These are phyloP conservation scores for Cepphus grylle DNA, from an alignment of 2,113 vertebrate species.

Conservation along the genomic window DNA sequence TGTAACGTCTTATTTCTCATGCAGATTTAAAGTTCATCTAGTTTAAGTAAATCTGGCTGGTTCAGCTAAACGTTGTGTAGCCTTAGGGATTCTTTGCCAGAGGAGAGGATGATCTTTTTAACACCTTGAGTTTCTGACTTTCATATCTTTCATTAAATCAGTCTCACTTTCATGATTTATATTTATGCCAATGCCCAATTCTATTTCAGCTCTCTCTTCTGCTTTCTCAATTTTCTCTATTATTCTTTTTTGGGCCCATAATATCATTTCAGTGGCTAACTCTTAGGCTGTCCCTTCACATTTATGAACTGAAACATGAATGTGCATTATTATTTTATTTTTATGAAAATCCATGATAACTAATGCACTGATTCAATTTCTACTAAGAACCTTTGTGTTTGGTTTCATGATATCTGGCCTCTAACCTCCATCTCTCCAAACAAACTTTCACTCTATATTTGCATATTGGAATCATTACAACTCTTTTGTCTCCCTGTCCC, in stretches of 20 bases:
- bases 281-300: constrained; percentile 41
- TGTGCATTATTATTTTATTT: not conserved
- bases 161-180: constrained; percentile 35
- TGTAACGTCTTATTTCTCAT: not conserved
- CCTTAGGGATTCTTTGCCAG: not conserved
- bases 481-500: not conserved
- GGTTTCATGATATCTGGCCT: not conserved
- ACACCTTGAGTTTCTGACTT: constrained; percentile 9
- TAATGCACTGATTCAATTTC: not conserved
- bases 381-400: not conserved
- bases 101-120: not conserved
- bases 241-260: constrained; percentile 9
- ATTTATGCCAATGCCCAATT: constrained; percentile 27
- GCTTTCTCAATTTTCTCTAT: constrained; percentile 30
- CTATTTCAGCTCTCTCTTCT: constrained; percentile 3
- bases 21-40: not conserved
- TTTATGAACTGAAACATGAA: constrained; percentile 24
- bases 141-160: constrained; percentile 35
- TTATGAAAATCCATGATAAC: constrained; percentile 24
- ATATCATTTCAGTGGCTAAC: constrained; percentile 22
- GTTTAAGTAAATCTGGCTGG: not conserved
- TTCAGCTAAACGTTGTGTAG: constrained; percentile 7
- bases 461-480: not conserved
- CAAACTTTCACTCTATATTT: constrained; percentile 7
- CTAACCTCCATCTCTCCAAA: not conserved